These are phyloP conservation scores for Trichechus manatus DNA, from an alignment of 2,113 vertebrate species.

Conservation along the genomic window DNA sequence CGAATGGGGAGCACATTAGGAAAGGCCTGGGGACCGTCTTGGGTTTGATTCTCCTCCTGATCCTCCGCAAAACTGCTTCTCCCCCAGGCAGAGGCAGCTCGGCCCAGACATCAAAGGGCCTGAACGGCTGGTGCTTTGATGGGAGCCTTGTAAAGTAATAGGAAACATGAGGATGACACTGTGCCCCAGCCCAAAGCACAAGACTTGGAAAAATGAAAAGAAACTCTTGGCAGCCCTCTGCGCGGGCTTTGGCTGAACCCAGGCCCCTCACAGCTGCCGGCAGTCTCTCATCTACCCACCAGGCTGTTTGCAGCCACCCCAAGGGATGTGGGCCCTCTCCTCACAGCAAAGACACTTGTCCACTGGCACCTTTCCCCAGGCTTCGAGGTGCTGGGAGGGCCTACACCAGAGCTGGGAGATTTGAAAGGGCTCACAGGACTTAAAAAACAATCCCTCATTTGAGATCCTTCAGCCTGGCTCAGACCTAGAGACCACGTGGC, in stretches of 20 bases:
- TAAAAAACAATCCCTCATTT: neutral
- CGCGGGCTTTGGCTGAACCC: conserved; percentile 78
- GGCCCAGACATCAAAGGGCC: conserved; percentile 81
- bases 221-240: conserved; percentile 75
- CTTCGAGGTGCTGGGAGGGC: neutral
- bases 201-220: conserved; percentile 71
- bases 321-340: neutral
- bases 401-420: neutral
- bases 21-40: conserved; percentile 50
- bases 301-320: neutral
- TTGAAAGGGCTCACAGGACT: neutral
- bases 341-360: neutral
- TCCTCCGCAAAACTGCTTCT: conserved; percentile 62
- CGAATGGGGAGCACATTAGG: neutral
- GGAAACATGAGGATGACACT: conserved; percentile 81
- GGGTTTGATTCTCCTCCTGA: neutral
- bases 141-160: conserved; percentile 75
- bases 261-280: conserved; percentile 66
- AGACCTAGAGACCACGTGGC: neutral
- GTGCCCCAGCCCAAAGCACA: conserved; percentile 63
- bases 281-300: conserved; percentile 49
- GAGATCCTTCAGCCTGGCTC: neutral
- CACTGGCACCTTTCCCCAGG: neutral
- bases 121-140: conserved; percentile 64
- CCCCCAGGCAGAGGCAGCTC: conserved; percentile 50